Evolutionary conservation across 2,888 invertebrate species (phyloP), one percentile per base, ranked within the genome.

Genomic region (Amorpha juglandis): DNA sequence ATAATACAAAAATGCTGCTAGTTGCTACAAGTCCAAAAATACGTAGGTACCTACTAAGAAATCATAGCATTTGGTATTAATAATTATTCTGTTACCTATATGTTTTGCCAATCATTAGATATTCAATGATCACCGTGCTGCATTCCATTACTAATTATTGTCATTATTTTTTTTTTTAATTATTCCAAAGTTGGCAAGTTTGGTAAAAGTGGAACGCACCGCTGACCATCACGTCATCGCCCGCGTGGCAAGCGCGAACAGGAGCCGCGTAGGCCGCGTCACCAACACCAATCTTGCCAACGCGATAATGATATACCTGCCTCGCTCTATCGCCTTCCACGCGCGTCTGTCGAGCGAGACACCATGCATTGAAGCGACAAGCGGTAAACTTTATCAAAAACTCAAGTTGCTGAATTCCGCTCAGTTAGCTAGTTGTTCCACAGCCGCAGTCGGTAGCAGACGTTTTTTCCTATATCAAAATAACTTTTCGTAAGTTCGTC

Each of bases 401-500:
- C 79, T 77, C 80, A 83, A 85, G 83, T 83, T 86, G 73, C 68
- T 71, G 78, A 73, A 74, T 67, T 73, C 68, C 78, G 71, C 73
- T 21, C 68, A 47, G 70, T 71, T 69, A 73, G 71, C 84, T 87
- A 92, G 92, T 92, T 84, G 77, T 75, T 77, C 78, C 71, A 74
- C 76, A 80, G 75, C 77, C 75, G 78, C 71, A 74, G 77, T 70
- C 62, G 67, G 73, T 76, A 78, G 70, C 78, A 82, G 75, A 82
- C 90, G 89, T 75, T 71, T 82, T 75, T 71, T 67, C 53, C 66
- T 68, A 63, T 63, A 64, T 68, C 45, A 66, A 70, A 71, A 74
- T 79, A 91, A 91, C 90, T 91, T 91, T 90, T 85, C 92, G 92
- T 87, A 91, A 91, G 83, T 91, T 91, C 81, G 80, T 70, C 72